Base-by-base conservation (phyloP, 2,888 invertebrate genomes). In the Limnephilus auricula region DNA sequence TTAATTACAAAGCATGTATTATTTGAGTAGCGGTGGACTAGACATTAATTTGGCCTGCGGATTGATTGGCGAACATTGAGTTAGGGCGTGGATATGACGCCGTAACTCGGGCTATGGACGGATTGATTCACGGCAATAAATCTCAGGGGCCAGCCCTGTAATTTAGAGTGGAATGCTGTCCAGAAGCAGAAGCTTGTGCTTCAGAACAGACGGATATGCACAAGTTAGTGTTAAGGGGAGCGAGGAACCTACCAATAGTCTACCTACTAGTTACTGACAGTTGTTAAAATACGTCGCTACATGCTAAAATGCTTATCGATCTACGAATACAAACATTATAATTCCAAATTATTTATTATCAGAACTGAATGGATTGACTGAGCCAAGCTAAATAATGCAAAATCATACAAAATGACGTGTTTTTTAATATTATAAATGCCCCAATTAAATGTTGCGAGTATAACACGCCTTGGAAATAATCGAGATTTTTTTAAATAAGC, bases 81-180 rank as follows among this genome's bases (percentile, higher is more conserved):
- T 50, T n/a, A 30, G 45, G 50, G 45, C 50, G 86, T 31, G 13
- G 83, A 83, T 34, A 90, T 90, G 84, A 84, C 25, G 32, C 25
- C 83, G 90, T 84, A 65, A 34, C 32, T 45, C 32, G 90, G 79
- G 30, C 86, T 13, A 50, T 65, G 88, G 90, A 89, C 90, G 90
- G 92, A 92, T 92, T 92, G 92, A 92, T 92, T 92, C 91, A 91
- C 88, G 87, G 84, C 90, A 90, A 92, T 92, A 92, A 92, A 92
- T 92, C 92, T 92, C 90, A 2, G 82, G 31, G 90, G 90, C 90
- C 91, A 91, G 91, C 88, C 91, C 92, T 92, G 91, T 89, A 92
- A 92, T 92, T 92, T 92, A 65, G 90, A 83, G 82, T 90, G 92
- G 92, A 92, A 92, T 92, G 92, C 89, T 92, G 92, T 92, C 82